Base-by-base conservation (phyloP, 2,888 invertebrate genomes). In the Trichacis sp. region DNA sequence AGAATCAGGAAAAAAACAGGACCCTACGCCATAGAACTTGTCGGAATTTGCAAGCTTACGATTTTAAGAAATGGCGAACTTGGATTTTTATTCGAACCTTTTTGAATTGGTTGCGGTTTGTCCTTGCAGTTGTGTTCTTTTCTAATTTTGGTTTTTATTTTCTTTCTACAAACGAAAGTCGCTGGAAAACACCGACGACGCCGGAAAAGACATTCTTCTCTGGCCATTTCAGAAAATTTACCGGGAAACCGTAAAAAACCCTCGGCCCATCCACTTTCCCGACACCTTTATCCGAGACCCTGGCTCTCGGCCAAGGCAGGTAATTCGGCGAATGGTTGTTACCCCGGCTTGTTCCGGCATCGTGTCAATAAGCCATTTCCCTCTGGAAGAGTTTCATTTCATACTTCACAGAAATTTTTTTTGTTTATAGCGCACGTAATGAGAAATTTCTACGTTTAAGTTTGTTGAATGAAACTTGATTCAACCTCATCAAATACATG, bases 211-310 rank as follows among this genome's bases (percentile, higher is more conserved):
- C 4, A 24, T 15, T 40, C 2, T 40, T 15, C 40, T 15, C 14
- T 14, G 14, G 19, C 19, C 45, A 8, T 40, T 40, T 40, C 40
- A 3, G 12, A 5, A 40, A 40, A 40, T 40, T 40, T 40, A 15
- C 9, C 14, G 5, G 15, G 14, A 14, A 15, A 14, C 15, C 15
- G 14, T 40, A 40, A 40, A 40, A 40, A 40, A 45, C 20, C 2
- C 45, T 15, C 42, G 17, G 14, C 42, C 17, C 42, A 42, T 42
- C 15, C 15, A 42, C 17, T 4, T 45, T 18, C 45, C 20, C 63
- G 59, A 63, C 62, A 62, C 59, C 59, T 62, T 66, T 55, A 59
- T 67, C 48, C 55, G 49, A 43, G 51, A 40, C 14, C 17, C 50
- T 67, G 62, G 67, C 56, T 9, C 12, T 1, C 2, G 1, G 59